Conservation (phyloP, 2,888 invertebrate genomes). For the Ormia ochracea region DNA sequence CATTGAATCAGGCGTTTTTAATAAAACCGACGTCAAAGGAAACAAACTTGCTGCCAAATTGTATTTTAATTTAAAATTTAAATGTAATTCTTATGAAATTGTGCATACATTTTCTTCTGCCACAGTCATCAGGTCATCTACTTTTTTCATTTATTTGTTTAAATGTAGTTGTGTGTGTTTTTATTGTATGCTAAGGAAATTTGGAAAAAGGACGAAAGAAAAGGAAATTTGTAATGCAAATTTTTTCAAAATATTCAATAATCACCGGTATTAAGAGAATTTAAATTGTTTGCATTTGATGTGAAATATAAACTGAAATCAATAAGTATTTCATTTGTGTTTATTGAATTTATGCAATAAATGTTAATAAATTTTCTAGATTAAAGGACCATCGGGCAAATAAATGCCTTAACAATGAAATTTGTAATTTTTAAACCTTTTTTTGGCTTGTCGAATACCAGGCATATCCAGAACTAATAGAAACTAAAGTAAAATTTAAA, state of each 20-base stretch:
- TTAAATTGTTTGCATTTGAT: conserved; percentile 15
- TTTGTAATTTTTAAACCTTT: no score
- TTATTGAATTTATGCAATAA: conserved; percentile 32
- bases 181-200: conserved; percentile 6
- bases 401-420: no score
- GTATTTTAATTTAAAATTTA: conserved; percentile 27
- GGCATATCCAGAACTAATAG: no score
- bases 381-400: no score
- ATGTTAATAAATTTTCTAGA: conserved; percentile 22
- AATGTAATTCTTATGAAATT: conserved; percentile 27
- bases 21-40: no score
- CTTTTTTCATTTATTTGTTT: neutral
- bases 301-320: conserved; percentile 52
- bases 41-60: conserved; percentile 1
- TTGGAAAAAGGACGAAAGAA: neutral
- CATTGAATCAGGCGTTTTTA: no score
- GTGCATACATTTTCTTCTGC: conserved; percentile 8
- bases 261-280: conserved; percentile 43
- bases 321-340: conserved; percentile 43
- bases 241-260: conserved; percentile 53
- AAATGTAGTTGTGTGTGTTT: neutral
- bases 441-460: no score
- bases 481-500: no score
- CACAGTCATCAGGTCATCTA: neutral
- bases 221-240: conserved; percentile 61